phyloP scores from a whole-genome alignment of 2,797 vertebrate genomes.

The Tokudaia tokunoshimensis region DNA sequence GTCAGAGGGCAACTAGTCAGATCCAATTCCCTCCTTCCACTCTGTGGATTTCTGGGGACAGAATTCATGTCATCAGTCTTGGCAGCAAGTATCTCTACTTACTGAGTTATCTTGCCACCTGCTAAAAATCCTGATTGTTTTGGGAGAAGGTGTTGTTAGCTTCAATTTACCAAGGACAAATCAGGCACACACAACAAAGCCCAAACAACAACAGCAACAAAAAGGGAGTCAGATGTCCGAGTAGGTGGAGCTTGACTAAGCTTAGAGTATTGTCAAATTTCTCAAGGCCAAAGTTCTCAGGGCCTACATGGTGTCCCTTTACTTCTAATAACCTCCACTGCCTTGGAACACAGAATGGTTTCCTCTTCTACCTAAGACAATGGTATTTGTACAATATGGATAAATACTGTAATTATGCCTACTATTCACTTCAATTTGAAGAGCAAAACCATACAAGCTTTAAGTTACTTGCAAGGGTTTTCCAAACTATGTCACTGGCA shows the following conservation, averaged over 20 bases:
- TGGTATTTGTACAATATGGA: background rate
- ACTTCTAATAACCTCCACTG: background rate
- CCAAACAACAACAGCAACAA: too few relatives aligned
- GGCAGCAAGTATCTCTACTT: background rate
- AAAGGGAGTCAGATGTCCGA: background rate
- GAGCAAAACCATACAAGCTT: slow-evolving; percentile 2
- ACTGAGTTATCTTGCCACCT: background rate
- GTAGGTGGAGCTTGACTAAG: background rate
- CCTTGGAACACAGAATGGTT: background rate
- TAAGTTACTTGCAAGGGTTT: slow-evolving; percentile 20
- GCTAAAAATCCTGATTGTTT: slow-evolving; percentile 4
- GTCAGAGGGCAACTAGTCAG: background rate
- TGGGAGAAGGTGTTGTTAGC: background rate
- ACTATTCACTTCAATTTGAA: slow-evolving; percentile 49
- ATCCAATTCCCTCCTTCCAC: background rate
- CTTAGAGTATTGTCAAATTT: background rate
- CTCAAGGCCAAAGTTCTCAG: background rate
- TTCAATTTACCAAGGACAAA: slow-evolving; percentile 32
- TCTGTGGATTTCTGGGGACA: background rate
- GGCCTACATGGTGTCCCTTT: background rate
- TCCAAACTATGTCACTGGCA: background rate
- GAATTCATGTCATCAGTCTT: background rate
- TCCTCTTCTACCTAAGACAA: slow-evolving; percentile 1
- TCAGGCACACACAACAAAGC: background rate
- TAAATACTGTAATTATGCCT: slow-evolving; percentile 6